A percentile compares a stretch with the other conserved stretches of the same genome.
These are phyloP conservation scores for Hypocryptadius cinnamomeus DNA, from an alignment of 2,113 vertebrate genomes.

Conservation along the genomic window DNA sequence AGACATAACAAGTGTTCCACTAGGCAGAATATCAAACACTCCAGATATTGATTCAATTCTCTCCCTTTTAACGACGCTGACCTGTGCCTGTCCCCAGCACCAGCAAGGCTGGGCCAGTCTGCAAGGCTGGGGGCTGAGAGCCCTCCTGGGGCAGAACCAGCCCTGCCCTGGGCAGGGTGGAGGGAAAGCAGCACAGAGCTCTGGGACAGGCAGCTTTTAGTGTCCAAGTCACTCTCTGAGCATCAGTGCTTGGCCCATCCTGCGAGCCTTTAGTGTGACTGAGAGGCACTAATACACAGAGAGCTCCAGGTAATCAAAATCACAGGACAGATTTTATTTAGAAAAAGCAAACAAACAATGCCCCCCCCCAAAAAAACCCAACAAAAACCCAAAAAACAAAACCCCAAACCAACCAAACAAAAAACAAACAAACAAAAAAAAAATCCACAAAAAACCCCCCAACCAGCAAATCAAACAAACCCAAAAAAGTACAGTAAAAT, in stretches of 20 bases:
- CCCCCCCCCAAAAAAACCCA: background rate
- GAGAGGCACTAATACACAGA: background rate
- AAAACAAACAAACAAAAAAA: too few species aligned
- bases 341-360: background rate
- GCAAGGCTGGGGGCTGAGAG: background rate
- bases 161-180: background rate
- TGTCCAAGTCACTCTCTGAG: too few species aligned
- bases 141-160: background rate
- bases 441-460: too few species aligned
- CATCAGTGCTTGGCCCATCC: background rate
- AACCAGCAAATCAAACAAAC: background rate
- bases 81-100: background rate
- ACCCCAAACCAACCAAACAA: too few species aligned
- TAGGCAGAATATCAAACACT: constrained; percentile 59
- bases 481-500: background rate
- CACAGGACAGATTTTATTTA: background rate
- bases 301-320: background rate
- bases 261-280: background rate
- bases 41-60: constrained; percentile 1
- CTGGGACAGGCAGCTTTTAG: background rate
- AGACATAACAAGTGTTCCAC: constrained; percentile 51
- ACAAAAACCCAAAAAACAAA: too few species aligned
- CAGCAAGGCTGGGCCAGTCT: background rate
- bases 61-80: background rate
- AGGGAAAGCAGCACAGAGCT: fast-evolving